Evolutionary conservation across 1,140 invertebrate genomes (phyloP).

Genomic region (Artemia franciscana): DNA sequence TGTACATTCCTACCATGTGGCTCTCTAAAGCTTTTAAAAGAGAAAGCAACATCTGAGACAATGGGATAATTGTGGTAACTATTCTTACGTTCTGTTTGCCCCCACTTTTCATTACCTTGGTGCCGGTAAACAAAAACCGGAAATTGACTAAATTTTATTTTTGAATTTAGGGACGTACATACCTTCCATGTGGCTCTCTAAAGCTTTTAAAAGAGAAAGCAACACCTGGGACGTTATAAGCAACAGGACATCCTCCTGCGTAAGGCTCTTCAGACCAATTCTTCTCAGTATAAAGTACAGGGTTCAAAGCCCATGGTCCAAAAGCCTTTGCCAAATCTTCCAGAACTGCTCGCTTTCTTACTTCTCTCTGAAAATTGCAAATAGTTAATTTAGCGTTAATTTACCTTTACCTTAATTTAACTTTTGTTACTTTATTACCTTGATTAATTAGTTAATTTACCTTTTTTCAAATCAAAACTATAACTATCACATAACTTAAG

Average conservation of each 20-base stretch:
- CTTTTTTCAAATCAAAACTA: too few relatives aligned
- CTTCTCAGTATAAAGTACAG: constrained; percentile 19
- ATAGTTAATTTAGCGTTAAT: too few relatives aligned
- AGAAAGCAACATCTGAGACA: constrained; percentile 16
- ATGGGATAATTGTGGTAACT: too few relatives aligned
- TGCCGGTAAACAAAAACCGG: too few relatives aligned
- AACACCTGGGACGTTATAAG: constrained; percentile 14
- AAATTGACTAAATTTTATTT: constrained; percentile 1
- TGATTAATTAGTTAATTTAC: too few relatives aligned
- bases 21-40: constrained; percentile 11
- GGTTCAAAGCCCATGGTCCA: constrained; percentile 14
- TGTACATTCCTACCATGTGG: constrained; percentile 13
- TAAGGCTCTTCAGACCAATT: constrained; percentile 21
- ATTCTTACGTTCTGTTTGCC: too few relatives aligned
- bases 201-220: constrained; percentile 13
- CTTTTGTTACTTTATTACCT: too few relatives aligned
- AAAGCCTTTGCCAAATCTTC: constrained; percentile 19
- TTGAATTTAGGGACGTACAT: background rate
- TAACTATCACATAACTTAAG: too few relatives aligned
- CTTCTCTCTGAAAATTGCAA: constrained; percentile 10
- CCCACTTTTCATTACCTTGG: too few relatives aligned
- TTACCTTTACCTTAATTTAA: too few relatives aligned
- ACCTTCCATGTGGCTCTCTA: constrained; percentile 14
- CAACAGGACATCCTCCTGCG: constrained; percentile 19
- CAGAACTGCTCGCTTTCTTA: constrained; percentile 19